phyloP scores from a whole-genome alignment of 2,113 vertebrate genomes.

The Dasyprocta punctata region DNA sequence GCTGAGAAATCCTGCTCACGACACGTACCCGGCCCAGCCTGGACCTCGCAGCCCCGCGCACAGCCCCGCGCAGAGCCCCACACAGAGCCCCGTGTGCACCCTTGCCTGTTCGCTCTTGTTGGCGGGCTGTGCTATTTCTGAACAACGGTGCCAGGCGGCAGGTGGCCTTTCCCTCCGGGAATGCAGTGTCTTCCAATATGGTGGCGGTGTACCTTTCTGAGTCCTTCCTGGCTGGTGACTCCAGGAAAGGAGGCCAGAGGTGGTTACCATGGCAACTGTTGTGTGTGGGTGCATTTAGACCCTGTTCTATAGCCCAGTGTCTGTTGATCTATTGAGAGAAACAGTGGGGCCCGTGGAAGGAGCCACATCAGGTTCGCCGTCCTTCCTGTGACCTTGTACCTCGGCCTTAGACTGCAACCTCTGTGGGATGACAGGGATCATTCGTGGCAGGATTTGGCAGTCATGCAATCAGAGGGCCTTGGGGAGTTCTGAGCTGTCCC shows the following conservation, averaged over 20 bases:
- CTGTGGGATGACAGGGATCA: conserved; percentile 53
- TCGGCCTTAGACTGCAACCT: conserved; percentile 81
- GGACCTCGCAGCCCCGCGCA: accelerated
- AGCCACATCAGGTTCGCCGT: conserved; percentile 79
- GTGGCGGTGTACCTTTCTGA: background rate
- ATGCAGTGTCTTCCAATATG: background rate
- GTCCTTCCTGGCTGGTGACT: conserved; percentile 52
- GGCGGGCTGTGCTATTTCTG: accelerated
- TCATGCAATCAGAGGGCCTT: background rate
- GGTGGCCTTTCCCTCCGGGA: background rate
- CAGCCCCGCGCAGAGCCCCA: too few relatives aligned
- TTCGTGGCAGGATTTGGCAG: conserved; percentile 41
- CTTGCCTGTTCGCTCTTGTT: background rate
- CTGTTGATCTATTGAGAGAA: background rate
- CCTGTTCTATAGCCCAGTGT: conserved; percentile 32
- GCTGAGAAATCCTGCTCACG: accelerated
- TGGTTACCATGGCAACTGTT: conserved; percentile 62
- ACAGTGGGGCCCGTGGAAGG: conserved; percentile 70
- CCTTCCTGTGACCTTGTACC: conserved; percentile 89
- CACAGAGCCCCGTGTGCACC: accelerated
- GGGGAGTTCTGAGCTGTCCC: conserved; percentile 48
- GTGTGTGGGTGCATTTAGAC: conserved; percentile 58
- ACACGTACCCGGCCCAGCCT: background rate
- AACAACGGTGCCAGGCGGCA: background rate
- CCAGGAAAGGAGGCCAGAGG: background rate